Conservation (phyloP, 2,113 vertebrate genomes). For the Rhadina sibilatrix region DNA sequence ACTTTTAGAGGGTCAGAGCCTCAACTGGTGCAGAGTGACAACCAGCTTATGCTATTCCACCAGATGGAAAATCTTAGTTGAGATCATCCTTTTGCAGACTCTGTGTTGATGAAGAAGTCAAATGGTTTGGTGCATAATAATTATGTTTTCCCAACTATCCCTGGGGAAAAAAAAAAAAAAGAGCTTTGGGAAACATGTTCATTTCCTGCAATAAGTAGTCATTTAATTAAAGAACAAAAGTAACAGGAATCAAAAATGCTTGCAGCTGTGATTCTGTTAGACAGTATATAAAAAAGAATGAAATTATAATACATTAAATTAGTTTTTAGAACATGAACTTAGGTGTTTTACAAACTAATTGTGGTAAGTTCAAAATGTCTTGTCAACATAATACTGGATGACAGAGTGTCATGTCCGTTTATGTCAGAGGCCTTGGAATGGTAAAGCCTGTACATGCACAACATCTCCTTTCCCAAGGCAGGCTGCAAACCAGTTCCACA, state of each 20-base stretch:
- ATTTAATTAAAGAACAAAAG: conserved; percentile 83
- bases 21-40: not conserved
- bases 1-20: not conserved
- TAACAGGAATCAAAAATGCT: conserved; percentile 81
- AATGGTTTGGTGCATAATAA: not conserved
- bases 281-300: conserved; percentile 78
- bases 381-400: conserved; percentile 71
- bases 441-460: conserved; percentile 82
- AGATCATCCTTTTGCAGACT: not conserved
- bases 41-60: not conserved
- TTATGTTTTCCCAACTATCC: not conserved
- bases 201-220: conserved; percentile 79
- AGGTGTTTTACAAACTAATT: conserved; percentile 91
- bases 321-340: conserved; percentile 93
- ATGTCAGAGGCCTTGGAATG: conserved; percentile 75
- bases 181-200: conserved; percentile 11
- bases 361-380: conserved; percentile 84
- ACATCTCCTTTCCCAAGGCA: conserved; percentile 70
- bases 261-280: conserved; percentile 73
- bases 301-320: conserved; percentile 83
- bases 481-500: conserved; percentile 73
- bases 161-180: not conserved
- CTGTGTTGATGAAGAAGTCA: not conserved
- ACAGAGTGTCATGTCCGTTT: conserved; percentile 56
- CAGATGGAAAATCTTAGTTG: not conserved